These are phyloP conservation scores for Arvicola amphibius DNA, from an alignment of 2,797 vertebrate genomes.

Conservation along the genomic window DNA sequence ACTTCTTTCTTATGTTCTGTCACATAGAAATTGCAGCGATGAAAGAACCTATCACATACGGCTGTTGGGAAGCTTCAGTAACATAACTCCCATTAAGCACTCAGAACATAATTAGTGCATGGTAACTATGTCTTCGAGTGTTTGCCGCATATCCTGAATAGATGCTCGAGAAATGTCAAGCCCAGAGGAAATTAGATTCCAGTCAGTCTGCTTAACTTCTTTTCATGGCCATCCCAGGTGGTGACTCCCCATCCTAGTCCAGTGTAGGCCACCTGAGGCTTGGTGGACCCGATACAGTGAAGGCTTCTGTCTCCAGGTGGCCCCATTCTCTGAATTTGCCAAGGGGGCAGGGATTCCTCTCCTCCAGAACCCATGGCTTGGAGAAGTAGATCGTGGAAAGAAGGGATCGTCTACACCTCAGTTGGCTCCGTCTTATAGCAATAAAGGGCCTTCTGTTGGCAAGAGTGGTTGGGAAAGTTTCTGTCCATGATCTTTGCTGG, in stretches of 20 bases:
- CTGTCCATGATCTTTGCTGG: not conserved
- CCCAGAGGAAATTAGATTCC: not conserved
- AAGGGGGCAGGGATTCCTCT: not conserved
- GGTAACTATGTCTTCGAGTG: not conserved
- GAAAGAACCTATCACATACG: not conserved
- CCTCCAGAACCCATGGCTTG: not conserved
- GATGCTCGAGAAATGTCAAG: constrained; percentile 24
- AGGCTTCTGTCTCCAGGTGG: not conserved
- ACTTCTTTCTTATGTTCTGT: not conserved
- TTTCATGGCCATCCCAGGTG: not conserved
- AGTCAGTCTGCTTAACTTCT: not conserved
- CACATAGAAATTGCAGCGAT: not conserved
- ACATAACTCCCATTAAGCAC: not conserved
- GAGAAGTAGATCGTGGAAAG: not conserved
- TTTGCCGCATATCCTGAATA: not conserved
- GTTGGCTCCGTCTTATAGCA: not conserved
- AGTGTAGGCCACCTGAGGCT: not conserved
- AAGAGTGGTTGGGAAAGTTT: not conserved
- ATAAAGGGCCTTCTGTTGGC: not conserved
- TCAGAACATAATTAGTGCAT: not conserved
- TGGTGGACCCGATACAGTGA: rapidly evolving
- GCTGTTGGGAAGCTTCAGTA: not conserved
- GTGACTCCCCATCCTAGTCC: not conserved
- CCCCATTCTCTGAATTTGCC: not conserved
- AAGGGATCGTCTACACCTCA: not conserved